Evolutionary conservation across 2,113 vertebrate species (phyloP).

Genomic region (Semicossyphus pulcher): DNA sequence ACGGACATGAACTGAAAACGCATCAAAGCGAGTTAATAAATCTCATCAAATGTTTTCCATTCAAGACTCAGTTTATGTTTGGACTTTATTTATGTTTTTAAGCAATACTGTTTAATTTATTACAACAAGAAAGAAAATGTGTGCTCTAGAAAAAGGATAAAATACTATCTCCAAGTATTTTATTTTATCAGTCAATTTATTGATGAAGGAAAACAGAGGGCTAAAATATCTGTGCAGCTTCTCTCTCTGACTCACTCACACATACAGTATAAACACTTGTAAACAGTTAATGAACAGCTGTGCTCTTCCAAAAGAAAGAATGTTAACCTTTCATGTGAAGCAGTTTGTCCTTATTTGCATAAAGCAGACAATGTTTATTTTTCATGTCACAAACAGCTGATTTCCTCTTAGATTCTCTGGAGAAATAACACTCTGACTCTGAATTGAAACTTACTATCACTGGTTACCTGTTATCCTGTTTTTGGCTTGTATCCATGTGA

Average conservation of each 20-base stretch:
- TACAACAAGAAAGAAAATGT: no score
- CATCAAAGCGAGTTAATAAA: no score
- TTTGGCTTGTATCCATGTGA: no score
- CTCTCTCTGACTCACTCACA: slow-evolving; percentile 5
- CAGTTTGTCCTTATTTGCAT: background rate
- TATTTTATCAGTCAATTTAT: no score
- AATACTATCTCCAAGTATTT: no score
- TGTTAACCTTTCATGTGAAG: background rate
- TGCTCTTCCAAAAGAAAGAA: slow-evolving; percentile 16
- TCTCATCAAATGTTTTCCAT: no score
- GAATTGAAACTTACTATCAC: background rate
- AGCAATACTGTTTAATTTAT: no score
- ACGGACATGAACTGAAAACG: no score
- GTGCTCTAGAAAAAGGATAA: no score
- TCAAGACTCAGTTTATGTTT: no score
- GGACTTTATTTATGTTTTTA: no score
- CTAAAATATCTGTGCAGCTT: background rate
- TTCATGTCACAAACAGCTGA: background rate
- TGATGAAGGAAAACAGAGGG: background rate
- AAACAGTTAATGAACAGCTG: slow-evolving; percentile 34
- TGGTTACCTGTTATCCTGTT: no score
- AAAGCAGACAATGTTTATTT: background rate
- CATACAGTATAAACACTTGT: slow-evolving; percentile 27
- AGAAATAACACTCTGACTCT: background rate
- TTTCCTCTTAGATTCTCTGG: background rate